A percentile compares a stretch with the other conserved stretches of the same genome.
Conservation (phyloP, 2,888 invertebrate genomes). For the Chloroclysta siterata region DNA sequence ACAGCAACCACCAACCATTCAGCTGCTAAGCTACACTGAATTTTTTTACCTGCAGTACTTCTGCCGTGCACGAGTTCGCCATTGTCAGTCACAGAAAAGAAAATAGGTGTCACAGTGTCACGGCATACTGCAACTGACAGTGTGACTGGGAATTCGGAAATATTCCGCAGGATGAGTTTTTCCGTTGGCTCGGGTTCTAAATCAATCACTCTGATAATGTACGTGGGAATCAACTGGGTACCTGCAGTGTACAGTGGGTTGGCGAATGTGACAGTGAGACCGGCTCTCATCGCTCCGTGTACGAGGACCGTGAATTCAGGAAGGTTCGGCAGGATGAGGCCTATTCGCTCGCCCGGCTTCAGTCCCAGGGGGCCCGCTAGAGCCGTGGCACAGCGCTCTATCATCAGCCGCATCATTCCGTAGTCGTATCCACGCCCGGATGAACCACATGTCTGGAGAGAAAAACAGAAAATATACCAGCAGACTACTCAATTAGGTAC, state of each 20-base stretch:
- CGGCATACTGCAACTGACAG: no score
- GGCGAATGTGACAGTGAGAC: constrained; percentile 87
- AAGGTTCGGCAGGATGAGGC: constrained; percentile 88
- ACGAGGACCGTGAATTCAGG: constrained; percentile 89
- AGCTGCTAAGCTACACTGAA: no score
- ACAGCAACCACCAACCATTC: no score
- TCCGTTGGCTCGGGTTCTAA: neutral
- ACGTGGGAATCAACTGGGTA: constrained; percentile 45
- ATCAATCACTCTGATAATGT: neutral
- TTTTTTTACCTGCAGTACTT: no score
- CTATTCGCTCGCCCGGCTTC: constrained; percentile 86
- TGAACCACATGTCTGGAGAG: constrained; percentile 87
- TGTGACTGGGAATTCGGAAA: neutral
- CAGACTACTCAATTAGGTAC: neutral
- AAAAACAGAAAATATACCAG: constrained; percentile 28
- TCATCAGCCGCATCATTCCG: constrained; percentile 84
- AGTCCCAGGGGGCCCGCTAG: constrained; percentile 83
- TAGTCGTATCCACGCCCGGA: constrained; percentile 88
- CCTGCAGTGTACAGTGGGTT: constrained; percentile 89
- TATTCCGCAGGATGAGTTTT: neutral
- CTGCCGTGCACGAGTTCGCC: no score
- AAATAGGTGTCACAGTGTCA: no score
- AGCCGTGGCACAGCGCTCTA: constrained; percentile 84
- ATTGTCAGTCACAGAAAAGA: no score
- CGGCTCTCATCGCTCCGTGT: constrained; percentile 87